Percentiles rank a stretch among this genome's conserved stretches.
Conservation (phyloP, 37 sponge, comb jelly and placozoan genomes). For the Agelas oroides region DNA sequence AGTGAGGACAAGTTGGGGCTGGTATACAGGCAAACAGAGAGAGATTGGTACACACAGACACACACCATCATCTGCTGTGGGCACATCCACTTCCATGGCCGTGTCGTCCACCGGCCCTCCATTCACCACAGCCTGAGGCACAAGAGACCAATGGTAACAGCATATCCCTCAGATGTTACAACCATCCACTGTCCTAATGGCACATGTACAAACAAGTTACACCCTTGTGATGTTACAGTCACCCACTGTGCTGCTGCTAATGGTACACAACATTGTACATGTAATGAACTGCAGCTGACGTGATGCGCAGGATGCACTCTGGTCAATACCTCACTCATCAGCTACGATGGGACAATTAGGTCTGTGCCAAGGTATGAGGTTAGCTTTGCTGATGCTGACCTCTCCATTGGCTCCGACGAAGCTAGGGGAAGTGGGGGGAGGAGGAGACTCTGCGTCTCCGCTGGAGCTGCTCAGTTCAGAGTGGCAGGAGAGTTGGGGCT, state of each 20-base stretch:
- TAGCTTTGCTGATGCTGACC: neutral
- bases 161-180: too few species aligned
- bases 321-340: neutral
- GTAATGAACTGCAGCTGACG: neutral
- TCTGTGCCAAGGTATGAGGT: too few species aligned
- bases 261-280: too few species aligned
- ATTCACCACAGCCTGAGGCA: neutral
- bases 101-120: neutral
- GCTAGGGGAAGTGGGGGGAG: slow-evolving; percentile 1
- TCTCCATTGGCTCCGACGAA: slow-evolving; percentile 10
- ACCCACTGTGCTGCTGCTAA: too few species aligned
- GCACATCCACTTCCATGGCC: slow-evolving; percentile 50
- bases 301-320: neutral
- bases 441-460: slow-evolving; percentile 10
- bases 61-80: too few species aligned
- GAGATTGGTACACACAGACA: too few species aligned
- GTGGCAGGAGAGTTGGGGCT: slow-evolving; percentile 58
- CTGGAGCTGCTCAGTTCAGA: slow-evolving; percentile 63
- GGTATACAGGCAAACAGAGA: too few species aligned
- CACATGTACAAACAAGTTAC: neutral
- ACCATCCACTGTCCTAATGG: too few species aligned
- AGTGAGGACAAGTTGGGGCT: too few species aligned
- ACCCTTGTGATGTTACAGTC: too few species aligned
- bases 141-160: neutral
- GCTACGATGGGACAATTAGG: too few species aligned